Percentiles rank a stretch among this genome's conserved stretches.
Evolutionary conservation across 2,113 vertebrate species (phyloP).

Genomic region (Pedionomus torquatus): DNA sequence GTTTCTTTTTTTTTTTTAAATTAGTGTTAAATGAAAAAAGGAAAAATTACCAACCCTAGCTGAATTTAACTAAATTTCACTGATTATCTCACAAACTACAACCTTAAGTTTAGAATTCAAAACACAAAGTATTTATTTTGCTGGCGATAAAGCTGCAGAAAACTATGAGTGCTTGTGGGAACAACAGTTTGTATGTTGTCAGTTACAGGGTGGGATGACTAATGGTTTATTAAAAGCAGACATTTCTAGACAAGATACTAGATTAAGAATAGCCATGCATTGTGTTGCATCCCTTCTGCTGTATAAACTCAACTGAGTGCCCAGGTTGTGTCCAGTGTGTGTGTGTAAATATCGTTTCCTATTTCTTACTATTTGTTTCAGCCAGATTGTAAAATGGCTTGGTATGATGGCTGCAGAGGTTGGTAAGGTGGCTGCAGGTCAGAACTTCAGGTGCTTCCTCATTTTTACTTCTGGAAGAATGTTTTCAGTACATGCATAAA

Average conservation of each 20-base stretch:
- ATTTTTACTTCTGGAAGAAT: neutral
- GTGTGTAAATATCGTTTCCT: neutral
- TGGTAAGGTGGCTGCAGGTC: neutral
- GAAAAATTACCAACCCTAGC: neutral
- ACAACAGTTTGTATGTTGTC: neutral
- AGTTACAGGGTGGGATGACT: neutral
- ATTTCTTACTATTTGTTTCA: neutral
- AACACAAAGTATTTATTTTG: neutral
- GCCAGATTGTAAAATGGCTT: neutral
- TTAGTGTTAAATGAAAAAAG: neutral
- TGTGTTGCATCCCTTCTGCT: rapidly evolving
- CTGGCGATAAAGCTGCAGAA: neutral
- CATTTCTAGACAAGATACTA: neutral
- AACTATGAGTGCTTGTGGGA: neutral
- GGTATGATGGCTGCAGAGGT: neutral
- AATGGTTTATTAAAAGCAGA: neutral
- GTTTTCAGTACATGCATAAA: neutral
- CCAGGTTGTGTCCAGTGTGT: neutral
- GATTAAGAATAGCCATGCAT: neutral
- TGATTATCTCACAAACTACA: neutral
- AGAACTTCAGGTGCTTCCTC: neutral
- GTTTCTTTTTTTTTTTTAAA: neutral
- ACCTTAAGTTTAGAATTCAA: neutral
- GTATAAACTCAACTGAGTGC: neutral
- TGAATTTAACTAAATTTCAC: neutral